phyloP scores from a whole-genome alignment of 1,140 invertebrate genomes.

The Saccostrea echinata region DNA sequence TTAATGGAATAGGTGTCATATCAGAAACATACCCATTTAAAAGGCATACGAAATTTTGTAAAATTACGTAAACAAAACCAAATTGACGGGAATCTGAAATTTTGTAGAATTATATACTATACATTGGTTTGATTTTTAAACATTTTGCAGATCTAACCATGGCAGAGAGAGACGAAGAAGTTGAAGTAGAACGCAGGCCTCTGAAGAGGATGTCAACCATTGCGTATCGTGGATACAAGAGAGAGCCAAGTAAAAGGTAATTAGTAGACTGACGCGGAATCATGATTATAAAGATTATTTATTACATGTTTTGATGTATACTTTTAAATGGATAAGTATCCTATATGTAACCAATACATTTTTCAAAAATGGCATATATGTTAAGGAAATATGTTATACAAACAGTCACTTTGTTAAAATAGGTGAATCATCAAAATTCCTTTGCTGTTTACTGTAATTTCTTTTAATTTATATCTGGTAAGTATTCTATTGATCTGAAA shows the following conservation, averaged over 20 bases:
- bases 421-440: no score
- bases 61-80: no score
- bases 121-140: not conserved
- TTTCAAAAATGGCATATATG: no score
- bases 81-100: no score
- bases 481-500: no score
- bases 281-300: no score
- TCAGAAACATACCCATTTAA: not conserved
- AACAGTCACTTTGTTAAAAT: no score
- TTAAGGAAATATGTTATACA: no score
- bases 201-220: slow-evolving; percentile 35
- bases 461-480: no score
- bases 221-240: slow-evolving; percentile 16
- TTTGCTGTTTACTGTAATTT: no score
- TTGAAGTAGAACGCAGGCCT: not conserved
- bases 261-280: not conserved
- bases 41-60: not conserved
- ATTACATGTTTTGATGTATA: no score
- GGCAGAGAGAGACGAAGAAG: not conserved
- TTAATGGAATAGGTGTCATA: not conserved
- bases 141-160: not conserved
- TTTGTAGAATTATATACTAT: not conserved
- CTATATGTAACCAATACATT: not conserved
- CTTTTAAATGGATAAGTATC: not conserved
- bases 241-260: slow-evolving; percentile 36